Base-by-base conservation (phyloP, 2,797 vertebrate species). In the Meriones psammophilus region DNA sequence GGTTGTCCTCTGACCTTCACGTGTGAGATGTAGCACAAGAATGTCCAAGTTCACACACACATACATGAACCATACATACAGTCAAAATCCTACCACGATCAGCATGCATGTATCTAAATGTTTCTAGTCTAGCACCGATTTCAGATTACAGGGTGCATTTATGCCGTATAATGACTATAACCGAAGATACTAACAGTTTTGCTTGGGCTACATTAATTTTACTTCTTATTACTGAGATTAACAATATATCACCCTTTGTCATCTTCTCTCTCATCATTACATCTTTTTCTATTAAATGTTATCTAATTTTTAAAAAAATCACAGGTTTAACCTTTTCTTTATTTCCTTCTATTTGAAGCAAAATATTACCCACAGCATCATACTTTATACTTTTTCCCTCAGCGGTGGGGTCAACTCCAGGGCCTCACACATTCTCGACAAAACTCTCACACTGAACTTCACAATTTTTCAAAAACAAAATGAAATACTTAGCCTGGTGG, bases 381-480 rank as follows among this genome's bases (percentile, higher is more conserved):
- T 46, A 64, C 60, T 10, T 62, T 28, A 15, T 73, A 13, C 18
- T 6, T 71, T 94, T 69, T 24, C 24, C 28, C 18, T 5, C 22
- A 30, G 42, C 50, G 30, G 54, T 69, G 13, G 79, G 22, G 50
- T 62, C 36, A 74, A n/a, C n/a, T 6, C 22, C 22, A 64, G 42
- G 69, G 58, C 5, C 73, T 79, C 28, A 42, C 2, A 0, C 5
- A 8, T 30, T 18, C 50, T 39, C 62, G 54, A 9, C 64, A 71
- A 86, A 62, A n/a, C 36, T 50, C 54, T 79, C 42, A 20, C 39
- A 13, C 10, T 18, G 9, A 54, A 33, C 50, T 62, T 22, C 69
- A 26, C 18, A 17, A 50, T 6, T 91, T 89, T 93, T 90, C 74
- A 78, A 46, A 95, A 92, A 69, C 39, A 89, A 89, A 96, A 95